Evolutionary conservation across 2,113 vertebrate genomes (phyloP).

Genomic region (Glaucomys volans): DNA sequence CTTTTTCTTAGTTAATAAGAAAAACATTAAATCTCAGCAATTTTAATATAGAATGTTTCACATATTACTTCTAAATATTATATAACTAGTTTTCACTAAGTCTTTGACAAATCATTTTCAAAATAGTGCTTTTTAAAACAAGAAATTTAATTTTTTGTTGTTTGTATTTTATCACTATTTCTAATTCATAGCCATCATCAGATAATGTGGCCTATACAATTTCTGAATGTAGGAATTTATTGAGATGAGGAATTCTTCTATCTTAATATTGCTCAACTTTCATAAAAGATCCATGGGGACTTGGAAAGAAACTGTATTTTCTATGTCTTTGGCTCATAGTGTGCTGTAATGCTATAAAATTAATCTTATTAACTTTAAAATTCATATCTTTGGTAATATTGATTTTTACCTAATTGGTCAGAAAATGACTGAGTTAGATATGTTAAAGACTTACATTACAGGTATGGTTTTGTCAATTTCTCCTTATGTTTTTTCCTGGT

Average conservation of each 20-base stretch:
- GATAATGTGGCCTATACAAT: neutral
- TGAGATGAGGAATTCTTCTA: neutral
- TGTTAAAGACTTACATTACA: neutral
- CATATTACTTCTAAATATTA: neutral
- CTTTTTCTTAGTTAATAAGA: neutral
- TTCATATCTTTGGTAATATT: neutral
- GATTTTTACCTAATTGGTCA: neutral
- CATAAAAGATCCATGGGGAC: neutral
- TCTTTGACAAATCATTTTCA: neutral
- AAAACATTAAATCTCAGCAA: neutral
- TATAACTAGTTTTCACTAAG: neutral
- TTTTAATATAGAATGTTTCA: constrained; percentile 29
- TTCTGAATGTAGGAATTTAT: neutral
- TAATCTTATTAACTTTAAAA: constrained; percentile 22
- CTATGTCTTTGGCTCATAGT: neutral
- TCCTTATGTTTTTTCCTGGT: neutral
- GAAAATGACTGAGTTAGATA: neutral
- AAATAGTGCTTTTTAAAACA: neutral
- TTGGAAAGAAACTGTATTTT: neutral
- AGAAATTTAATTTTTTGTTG: neutral
- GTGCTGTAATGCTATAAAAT: neutral
- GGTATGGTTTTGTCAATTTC: neutral
- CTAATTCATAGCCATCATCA: neutral
- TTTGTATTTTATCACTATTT: neutral
- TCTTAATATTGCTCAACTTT: neutral